Base-by-base conservation (phyloP, 2,888 invertebrate genomes). In the Ferrisia virgata region DNA sequence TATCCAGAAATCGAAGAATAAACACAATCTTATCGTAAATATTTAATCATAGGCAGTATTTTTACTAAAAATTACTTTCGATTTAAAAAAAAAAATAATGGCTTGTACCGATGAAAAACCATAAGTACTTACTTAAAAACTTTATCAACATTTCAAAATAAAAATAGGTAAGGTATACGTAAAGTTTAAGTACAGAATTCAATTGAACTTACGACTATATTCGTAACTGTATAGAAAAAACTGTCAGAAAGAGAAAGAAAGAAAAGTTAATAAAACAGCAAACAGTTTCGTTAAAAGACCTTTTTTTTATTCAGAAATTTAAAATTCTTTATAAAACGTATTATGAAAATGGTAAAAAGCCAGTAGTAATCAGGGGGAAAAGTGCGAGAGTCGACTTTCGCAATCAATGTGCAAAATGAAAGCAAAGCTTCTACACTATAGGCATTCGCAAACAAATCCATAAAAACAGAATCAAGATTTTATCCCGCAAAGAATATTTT, bases 381-480 rank as follows among this genome's bases (percentile, higher is more conserved):
- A 36, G 72, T 33, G 28, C 8, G 72, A 76, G 72, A 72, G 15
- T 33, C 36, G 18, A 33, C 13, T 76, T 36, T 33, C 36, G 36
- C 36, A 76, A 76, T 76, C 72, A 76, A 33, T 36, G 72, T 36
- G 36, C 36, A 33, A 36, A 36, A 36, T 36, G 28, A 76, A 76
- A 76, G 72, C 72, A 33, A 28, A 33, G 15, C 72, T 18, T 36
- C 13, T 76, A 76, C 36, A 76, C 36, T 76, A n/a, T n/a, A 76
- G 72, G 72, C 72, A 36, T 76, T 76, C 18, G 72, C 72, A n/a
- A 76, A 76, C 36, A 76, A 76, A 76, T 76, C 72, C 72, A 36
- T 76, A 33, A 36, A 76, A 76, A 76, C 31, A 22, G 36, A 76
- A 69, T 69, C 69, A 36, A 36, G 72, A 76, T 76, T 76, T 33